Evolutionary conservation across 2,888 invertebrate genomes (phyloP), one percentile per base, ranked within the genome.

Genomic region (Megamerina dolium): DNA sequence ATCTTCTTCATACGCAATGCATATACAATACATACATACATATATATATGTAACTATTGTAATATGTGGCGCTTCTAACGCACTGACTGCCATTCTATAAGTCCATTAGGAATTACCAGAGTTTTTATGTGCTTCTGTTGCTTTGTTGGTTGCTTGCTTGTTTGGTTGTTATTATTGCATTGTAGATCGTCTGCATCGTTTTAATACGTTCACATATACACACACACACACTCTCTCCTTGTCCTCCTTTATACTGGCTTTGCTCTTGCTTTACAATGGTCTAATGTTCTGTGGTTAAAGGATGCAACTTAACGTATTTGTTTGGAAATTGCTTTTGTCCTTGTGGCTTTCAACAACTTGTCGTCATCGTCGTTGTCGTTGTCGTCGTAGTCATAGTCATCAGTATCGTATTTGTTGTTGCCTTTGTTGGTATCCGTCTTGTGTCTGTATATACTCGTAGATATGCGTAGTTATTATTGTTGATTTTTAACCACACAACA

Each of bases 311-410:
- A 44, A 35, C 41, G 27, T 44, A 38, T 37, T 30, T 41, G 41
- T 41, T 23, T 32, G 21, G 37, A 41, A 49, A 46, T 49, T 58
- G 52, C 53, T 46, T 51, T 54, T 49, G 49, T 58, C 54, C 60
- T 60, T 61, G 60, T 41, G 60, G 60, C 48, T 50, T 37, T 38
- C 42, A n/a, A 26, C 26, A 59, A 48, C 51, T 16, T 19, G 10
- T 34, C 17, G 32, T 21, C 14, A 23, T 32, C 9, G 32, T 30
- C 16, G 33, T 41, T 41, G 16, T 20, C 18, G 37, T 45, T 50
- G 42, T 29, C 43, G 17, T 13, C 8, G 16, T 26, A 14, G 37
- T 26, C 17, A 6, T 27, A 10, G 17, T 37, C 26, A 27, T n/a
- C 10, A 43, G 41, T 43, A 43, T 50, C 38, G 45, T 42, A 39